Evolutionary conservation across 2,797 vertebrate species (phyloP).

Genomic region (Tachyglossus aculeatus): DNA sequence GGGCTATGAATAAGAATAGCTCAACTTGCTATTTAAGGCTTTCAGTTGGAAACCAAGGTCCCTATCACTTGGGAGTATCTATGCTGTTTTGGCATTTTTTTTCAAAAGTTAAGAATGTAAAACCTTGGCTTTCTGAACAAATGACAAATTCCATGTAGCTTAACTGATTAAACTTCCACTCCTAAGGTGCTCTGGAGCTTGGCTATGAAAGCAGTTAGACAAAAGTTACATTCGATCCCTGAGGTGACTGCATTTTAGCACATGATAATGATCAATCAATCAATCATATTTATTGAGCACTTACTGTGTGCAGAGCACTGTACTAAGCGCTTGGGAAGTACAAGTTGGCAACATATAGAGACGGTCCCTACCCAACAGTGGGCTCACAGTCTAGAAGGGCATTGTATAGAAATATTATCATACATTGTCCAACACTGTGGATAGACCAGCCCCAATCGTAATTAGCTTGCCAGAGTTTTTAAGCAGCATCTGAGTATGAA

Average conservation of each 20-base stretch:
- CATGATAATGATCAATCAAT: too few relatives aligned
- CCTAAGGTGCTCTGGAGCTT: accelerated
- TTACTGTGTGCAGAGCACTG: too few relatives aligned
- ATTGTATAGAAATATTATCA: too few relatives aligned
- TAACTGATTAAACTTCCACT: neutral
- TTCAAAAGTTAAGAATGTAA: neutral
- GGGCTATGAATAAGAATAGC: slow-evolving; percentile 34
- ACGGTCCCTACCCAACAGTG: too few relatives aligned
- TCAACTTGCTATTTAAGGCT: neutral
- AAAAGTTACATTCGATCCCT: accelerated
- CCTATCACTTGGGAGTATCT: slow-evolving; percentile 17
- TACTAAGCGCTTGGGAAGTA: too few relatives aligned
- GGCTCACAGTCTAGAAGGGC: too few relatives aligned
- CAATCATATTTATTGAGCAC: too few relatives aligned
- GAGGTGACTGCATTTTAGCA: neutral
- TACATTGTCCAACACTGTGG: too few relatives aligned
- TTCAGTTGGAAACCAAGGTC: slow-evolving; percentile 24
- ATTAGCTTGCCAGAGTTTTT: too few relatives aligned
- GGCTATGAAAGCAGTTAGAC: slow-evolving; percentile 25
- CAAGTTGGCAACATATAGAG: too few relatives aligned
- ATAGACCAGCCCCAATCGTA: too few relatives aligned
- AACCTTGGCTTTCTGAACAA: neutral
- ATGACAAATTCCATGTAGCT: slow-evolving; percentile 25
- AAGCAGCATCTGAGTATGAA: too few relatives aligned
- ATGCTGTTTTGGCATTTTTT: neutral